Evolutionary conservation across 2,888 invertebrate species (phyloP), one percentile per base, ranked within the genome.

Genomic region (Brachypalpus laphriformis): DNA sequence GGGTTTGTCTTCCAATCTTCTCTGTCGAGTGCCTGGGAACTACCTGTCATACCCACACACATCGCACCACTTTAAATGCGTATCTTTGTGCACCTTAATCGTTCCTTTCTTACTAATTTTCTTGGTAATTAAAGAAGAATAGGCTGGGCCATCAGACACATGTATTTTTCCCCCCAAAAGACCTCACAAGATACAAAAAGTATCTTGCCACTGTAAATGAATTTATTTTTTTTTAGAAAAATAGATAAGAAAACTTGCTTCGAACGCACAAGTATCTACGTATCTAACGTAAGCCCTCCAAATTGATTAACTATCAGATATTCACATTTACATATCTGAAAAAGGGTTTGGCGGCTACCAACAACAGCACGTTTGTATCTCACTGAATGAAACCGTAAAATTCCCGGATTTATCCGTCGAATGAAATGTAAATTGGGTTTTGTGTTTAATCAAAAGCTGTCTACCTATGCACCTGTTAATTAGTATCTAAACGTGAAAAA

Each of bases 21-120:
- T 8, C 6, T 6, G 8, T 31, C 37, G 65, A 76, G 70, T 63
- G 71, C n/a, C 66, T 71, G 57, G 40, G 40, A 56, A 70, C 16
- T 83, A 83, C 82, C 82, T 83, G 78, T 68, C 71, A 51, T 65
- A 74, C 74, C 81, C 74, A 81, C 81, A 81, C 81, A 74, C 68
- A 45, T 59, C 80, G 80, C 34, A 40, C 75, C 70, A 76, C 76
- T 82, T 76, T 25, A 72, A 71, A 57, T 42, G 57, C 47, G 56
- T 66, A 66, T 59, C 71, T 59, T 22, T 14, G 18, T 45, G 56
- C 37, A 37, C 25, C 59, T 18, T 56, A 54, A 78, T 77, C 31
- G 25, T 5, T 16, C 7, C 40, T 22, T 22, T 40, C 40, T 61
- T 28, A 9, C 28, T 11, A 20, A 70, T 47, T 66, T 40, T 45